Percentiles rank a stretch among this genome's conserved stretches.
phyloP scores from a whole-genome alignment of 2,888 invertebrate genomes.

The Mongoloraphidia duomilia region DNA sequence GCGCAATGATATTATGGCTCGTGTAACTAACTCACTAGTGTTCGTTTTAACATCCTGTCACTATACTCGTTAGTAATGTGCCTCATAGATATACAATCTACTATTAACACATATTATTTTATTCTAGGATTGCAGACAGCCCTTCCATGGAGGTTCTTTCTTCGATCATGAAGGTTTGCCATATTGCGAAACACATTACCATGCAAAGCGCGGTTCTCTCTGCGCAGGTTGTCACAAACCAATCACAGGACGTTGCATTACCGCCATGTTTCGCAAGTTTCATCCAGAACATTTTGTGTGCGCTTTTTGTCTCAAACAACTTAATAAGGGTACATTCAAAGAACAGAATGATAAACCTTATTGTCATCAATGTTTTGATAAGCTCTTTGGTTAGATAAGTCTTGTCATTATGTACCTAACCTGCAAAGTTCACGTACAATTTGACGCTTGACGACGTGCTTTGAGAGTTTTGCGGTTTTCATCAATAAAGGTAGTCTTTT shows the following conservation, averaged over 20 bases:
- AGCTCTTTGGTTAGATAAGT: conserved; percentile 68
- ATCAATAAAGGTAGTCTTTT: too few species aligned
- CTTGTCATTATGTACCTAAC: too few species aligned
- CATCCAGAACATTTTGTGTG: conserved; percentile 99
- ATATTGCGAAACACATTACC: conserved; percentile 98
- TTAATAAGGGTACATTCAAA: conserved; percentile 98
- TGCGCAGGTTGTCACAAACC: conserved; percentile 98
- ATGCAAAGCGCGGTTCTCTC: conserved; percentile 89
- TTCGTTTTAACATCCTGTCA: too few species aligned
- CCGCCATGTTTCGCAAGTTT: conserved; percentile 97
- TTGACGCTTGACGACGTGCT: too few species aligned
- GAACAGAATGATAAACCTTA: conserved; percentile 98
- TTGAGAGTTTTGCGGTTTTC: too few species aligned
- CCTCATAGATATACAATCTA: too few species aligned
- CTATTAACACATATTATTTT: conserved; percentile 10
- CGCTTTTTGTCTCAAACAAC: conserved; percentile 95
- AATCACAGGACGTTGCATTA: conserved; percentile 94
- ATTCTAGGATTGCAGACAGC: conserved; percentile 86
- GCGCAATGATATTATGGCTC: too few species aligned
- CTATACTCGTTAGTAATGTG: too few species aligned
- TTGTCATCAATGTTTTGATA: conserved; percentile 95
- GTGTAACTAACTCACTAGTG: too few species aligned
- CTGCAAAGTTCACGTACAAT: too few species aligned
- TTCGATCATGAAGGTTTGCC: conserved; percentile 97
- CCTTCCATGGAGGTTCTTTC: conserved; percentile 95